Evolutionary conservation across 2,888 invertebrate genomes (phyloP).

Genomic region (Protonemura montana): DNA sequence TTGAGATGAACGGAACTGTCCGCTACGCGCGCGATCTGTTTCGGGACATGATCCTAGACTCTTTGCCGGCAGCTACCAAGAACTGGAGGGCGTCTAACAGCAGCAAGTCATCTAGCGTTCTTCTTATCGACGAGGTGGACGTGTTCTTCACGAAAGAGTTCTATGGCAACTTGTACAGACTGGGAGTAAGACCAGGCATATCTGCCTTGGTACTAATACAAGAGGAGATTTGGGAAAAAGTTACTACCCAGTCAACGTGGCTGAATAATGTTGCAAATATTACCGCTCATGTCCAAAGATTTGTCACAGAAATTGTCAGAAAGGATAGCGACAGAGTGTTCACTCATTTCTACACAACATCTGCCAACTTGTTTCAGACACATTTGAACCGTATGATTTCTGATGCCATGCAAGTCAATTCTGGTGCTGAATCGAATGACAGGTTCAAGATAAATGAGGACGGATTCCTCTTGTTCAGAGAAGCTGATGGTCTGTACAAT

Average conservation of each 20-base stretch:
- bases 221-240: neutral
- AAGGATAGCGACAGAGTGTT: neutral
- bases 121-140: slow-evolving; percentile 13
- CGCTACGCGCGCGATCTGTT: neutral
- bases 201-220: neutral
- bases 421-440: neutral
- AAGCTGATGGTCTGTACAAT: neutral
- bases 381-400: neutral
- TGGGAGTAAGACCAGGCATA: neutral
- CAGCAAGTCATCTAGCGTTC: neutral
- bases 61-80: neutral
- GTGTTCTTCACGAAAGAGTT: neutral
- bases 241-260: neutral
- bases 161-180: neutral
- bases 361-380: neutral
- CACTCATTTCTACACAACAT: neutral
- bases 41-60: neutral
- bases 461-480: neutral
- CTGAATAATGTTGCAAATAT: neutral
- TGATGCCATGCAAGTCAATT: neutral
- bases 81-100: no score
- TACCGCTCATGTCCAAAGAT: neutral
- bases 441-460: neutral
- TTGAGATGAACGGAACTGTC: neutral
- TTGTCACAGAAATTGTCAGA: neutral